Evolutionary conservation across 2,113 vertebrate species (phyloP).

Genomic region (Cercopithecus mona): DNA sequence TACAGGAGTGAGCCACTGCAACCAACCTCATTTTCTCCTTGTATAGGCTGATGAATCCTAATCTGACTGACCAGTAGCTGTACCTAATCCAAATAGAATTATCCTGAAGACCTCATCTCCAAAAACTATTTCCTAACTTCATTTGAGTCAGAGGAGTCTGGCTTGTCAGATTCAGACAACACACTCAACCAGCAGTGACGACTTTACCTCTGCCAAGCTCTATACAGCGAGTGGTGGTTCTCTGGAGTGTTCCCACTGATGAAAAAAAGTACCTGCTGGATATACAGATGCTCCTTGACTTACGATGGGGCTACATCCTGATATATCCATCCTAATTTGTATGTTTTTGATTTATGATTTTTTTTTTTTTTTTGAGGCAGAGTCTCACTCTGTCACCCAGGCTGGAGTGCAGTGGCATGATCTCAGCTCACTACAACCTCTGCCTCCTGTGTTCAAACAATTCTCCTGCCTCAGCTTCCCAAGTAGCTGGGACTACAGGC

Average conservation of each 20-base stretch:
- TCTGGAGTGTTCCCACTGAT: background rate
- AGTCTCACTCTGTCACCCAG: too few species aligned
- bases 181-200: background rate
- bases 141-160: background rate
- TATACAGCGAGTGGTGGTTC: background rate
- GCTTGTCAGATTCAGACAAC: background rate
- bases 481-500: too few species aligned
- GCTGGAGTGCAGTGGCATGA: too few species aligned
- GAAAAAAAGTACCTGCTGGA: background rate
- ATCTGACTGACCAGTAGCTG: background rate
- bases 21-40: background rate
- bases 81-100: background rate
- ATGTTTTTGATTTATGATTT: background rate
- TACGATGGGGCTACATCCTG: background rate
- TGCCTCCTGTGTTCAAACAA: too few species aligned
- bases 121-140: background rate
- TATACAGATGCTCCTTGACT: background rate
- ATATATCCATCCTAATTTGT: background rate
- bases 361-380: background rate
- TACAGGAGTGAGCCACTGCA: too few species aligned
- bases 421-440: too few species aligned
- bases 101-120: background rate
- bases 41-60: background rate
- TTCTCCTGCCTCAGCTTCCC: too few species aligned
- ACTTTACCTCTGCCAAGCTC: background rate